A percentile compares a stretch with the other conserved stretches of the same genome.
phyloP scores from a whole-genome alignment of 2,888 invertebrate species.

The Candidula unifasciata region DNA sequence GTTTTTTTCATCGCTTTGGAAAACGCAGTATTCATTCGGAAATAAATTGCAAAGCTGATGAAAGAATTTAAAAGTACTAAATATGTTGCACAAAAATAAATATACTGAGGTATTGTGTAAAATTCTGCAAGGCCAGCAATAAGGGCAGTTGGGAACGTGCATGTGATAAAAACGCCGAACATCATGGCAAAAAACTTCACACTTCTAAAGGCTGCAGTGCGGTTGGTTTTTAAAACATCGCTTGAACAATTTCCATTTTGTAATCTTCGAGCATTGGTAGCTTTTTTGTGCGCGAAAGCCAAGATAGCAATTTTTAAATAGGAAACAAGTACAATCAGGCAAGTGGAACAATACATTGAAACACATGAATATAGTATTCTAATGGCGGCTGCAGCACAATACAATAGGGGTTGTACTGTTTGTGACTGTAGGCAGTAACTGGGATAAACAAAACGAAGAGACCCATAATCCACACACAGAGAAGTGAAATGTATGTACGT shows the following conservation, averaged over 20 bases:
- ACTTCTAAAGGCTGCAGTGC: neutral
- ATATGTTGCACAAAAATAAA: neutral
- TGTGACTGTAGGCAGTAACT: neutral
- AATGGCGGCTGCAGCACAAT: neutral
- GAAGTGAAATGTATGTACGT: neutral
- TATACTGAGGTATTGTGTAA: neutral
- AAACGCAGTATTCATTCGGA: neutral
- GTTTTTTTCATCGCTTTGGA: neutral
- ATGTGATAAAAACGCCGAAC: neutral
- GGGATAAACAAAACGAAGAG: neutral
- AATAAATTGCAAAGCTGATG: neutral
- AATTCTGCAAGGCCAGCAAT: neutral
- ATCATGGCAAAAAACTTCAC: conserved; percentile 14
- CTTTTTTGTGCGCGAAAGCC: conserved; percentile 20
- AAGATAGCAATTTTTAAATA: conserved; percentile 13
- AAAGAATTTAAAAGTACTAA: neutral
- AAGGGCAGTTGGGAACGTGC: neutral
- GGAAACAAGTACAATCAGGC: neutral
- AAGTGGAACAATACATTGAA: neutral
- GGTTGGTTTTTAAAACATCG: neutral
- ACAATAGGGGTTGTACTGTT: neutral
- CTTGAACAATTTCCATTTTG: neutral
- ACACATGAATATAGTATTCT: neutral
- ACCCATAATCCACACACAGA: neutral
- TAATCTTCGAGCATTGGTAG: neutral